A percentile compares a stretch with the other conserved stretches of the same genome.
Conservation (phyloP, 2,888 invertebrate species). For the Drosophila stalkeri region DNA sequence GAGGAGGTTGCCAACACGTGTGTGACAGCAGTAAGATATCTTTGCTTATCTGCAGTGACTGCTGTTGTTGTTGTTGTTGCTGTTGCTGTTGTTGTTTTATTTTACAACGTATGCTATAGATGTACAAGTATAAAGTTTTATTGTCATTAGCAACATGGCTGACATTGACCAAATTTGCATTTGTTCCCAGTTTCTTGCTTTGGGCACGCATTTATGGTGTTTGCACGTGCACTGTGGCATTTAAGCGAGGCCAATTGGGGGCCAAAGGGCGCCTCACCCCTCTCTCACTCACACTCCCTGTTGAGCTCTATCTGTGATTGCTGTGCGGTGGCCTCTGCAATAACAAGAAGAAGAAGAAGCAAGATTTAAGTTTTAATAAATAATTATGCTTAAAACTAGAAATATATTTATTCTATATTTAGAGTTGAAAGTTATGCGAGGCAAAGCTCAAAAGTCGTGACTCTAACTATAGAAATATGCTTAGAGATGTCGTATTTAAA, state of each 20-base stretch:
- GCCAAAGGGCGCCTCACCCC: slow-evolving; percentile 18
- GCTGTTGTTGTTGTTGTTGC: slow-evolving; percentile 20
- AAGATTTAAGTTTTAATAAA: neutral
- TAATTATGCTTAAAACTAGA: slow-evolving; percentile 7
- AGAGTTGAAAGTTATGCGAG: neutral
- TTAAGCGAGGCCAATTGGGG: slow-evolving; percentile 34
- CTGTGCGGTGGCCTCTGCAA: slow-evolving; percentile 39
- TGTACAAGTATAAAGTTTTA: slow-evolving; percentile 82
- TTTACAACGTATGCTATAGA: slow-evolving; percentile 83
- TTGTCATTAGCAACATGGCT: slow-evolving; percentile 72
- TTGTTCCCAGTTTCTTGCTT: slow-evolving; percentile 81
- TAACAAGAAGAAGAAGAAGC: neutral
- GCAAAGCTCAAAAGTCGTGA: slow-evolving; percentile 3
- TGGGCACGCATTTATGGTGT: slow-evolving; percentile 83
- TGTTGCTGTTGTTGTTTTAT: slow-evolving; percentile 64
- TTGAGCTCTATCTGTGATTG: slow-evolving; percentile 33
- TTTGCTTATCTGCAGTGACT: slow-evolving; percentile 21
- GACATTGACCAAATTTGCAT: slow-evolving; percentile 82
- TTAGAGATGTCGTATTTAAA: neutral
- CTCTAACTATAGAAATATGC: neutral
- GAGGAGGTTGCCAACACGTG: slow-evolving; percentile 20
- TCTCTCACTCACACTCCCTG: neutral
- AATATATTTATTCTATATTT: slow-evolving; percentile 11
- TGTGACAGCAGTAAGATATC: slow-evolving; percentile 14
- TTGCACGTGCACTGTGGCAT: slow-evolving; percentile 72